Evolutionary conservation across 2,888 invertebrate species (phyloP).

Genomic region (Chalcosyrphus nemorum): DNA sequence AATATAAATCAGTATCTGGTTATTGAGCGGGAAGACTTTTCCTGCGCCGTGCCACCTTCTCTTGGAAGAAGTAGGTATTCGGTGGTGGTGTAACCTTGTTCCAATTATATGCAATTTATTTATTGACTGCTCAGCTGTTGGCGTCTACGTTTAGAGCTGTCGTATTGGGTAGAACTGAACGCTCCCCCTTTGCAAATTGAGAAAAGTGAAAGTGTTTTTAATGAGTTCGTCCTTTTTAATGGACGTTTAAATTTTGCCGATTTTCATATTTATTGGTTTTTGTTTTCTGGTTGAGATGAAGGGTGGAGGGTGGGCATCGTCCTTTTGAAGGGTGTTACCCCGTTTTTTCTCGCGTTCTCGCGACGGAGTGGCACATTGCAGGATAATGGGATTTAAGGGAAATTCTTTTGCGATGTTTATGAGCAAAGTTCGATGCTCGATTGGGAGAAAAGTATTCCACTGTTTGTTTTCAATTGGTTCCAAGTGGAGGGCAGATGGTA

Average conservation of each 20-base stretch:
- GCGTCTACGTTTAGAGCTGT: conserved; percentile 7
- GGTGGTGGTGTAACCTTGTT: conserved; percentile 50
- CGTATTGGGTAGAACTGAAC: conserved; percentile 4
- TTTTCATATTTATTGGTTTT: conserved; percentile 63
- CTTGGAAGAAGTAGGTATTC: neutral
- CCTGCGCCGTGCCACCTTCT: conserved; percentile 7
- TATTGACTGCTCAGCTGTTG: conserved; percentile 72
- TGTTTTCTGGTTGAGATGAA: neutral
- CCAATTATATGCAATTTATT: conserved; percentile 70
- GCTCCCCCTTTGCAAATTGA: conserved; percentile 19
- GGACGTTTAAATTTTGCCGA: conserved; percentile 64
- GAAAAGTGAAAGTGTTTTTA: conserved; percentile 65
- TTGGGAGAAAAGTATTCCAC: neutral
- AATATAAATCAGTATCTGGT: conserved; percentile 70
- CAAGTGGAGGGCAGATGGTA: neutral
- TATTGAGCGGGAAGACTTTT: conserved; percentile 37
- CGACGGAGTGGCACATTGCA: conserved; percentile 23
- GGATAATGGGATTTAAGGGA: conserved; percentile 32
- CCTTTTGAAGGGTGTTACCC: conserved; percentile 12
- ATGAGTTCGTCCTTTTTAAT: conserved; percentile 68
- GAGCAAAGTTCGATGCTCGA: conserved; percentile 24
- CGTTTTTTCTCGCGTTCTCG: conserved; percentile 2
- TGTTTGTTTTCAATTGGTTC: conserved; percentile 30
- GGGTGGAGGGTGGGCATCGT: too few species aligned
- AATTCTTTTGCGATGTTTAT: conserved; percentile 35